Evolutionary conservation across 2,113 vertebrate species (phyloP).

Genomic region (Melanostigma gelatinosum): DNA sequence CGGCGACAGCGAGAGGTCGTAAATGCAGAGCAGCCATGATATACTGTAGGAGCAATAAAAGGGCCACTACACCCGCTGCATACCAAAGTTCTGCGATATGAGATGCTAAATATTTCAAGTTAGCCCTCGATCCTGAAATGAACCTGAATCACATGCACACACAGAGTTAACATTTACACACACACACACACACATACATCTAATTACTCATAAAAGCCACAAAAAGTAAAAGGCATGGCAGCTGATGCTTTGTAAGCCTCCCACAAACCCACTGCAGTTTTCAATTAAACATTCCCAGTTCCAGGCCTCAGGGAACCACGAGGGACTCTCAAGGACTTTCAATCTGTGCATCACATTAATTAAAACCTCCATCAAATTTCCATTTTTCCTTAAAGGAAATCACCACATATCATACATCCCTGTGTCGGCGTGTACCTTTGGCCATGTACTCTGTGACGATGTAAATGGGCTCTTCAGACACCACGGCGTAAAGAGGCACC

Average conservation of each 20-base stretch:
- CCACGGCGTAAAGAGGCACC: slow-evolving; percentile 93
- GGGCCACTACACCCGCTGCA: not conserved
- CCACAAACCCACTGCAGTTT: slow-evolving; percentile 57
- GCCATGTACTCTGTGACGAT: slow-evolving; percentile 97
- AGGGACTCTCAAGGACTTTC: slow-evolving; percentile 55
- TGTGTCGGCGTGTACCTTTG: slow-evolving; percentile 84
- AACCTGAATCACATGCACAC: slow-evolving; percentile 29
- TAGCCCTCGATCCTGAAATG: not conserved
- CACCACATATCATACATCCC: slow-evolving; percentile 19
- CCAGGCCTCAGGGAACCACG: slow-evolving; percentile 49
- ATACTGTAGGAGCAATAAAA: slow-evolving; percentile 12
- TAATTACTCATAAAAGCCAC: slow-evolving; percentile 33
- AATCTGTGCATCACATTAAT: slow-evolving; percentile 59
- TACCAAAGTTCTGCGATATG: slow-evolving; percentile 4
- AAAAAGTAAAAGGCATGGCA: slow-evolving; percentile 8
- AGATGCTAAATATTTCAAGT: slow-evolving; percentile 24
- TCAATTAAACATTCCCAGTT: slow-evolving; percentile 62
- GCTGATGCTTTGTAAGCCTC: slow-evolving; percentile 47
- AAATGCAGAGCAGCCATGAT: slow-evolving; percentile 4
- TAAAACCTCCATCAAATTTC: slow-evolving; percentile 66
- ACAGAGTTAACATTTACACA: slow-evolving; percentile 30
- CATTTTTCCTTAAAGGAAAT: slow-evolving; percentile 53
- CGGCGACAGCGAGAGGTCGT: slow-evolving; percentile 9
- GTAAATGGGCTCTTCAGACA: slow-evolving; percentile 96
- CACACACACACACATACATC: slow-evolving; percentile 34